Evolutionary conservation across 2,113 vertebrate species (phyloP).

Genomic region (Sinocyclocheilus rhinocerous): DNA sequence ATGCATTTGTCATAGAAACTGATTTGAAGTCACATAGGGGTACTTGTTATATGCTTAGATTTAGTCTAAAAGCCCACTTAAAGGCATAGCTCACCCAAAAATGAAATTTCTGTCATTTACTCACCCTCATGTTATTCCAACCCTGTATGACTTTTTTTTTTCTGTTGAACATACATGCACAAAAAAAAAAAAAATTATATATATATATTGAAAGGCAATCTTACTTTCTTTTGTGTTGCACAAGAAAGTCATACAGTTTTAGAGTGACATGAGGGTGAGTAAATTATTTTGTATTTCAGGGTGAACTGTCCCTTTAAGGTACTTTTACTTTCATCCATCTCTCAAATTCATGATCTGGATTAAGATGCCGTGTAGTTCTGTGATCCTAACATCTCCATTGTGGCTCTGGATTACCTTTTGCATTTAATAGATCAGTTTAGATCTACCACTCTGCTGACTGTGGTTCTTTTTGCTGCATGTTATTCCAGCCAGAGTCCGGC

Average conservation of each 20-base stretch:
- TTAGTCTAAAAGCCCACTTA: neutral
- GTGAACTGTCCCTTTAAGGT: neutral
- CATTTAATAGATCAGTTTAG: neutral
- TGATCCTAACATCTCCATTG: neutral
- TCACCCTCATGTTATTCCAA: neutral
- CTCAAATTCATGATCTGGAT: neutral
- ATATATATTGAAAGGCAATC: neutral
- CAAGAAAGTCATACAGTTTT: neutral
- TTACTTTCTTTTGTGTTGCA: neutral
- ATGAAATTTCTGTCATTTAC: neutral
- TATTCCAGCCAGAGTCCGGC: slow-evolving; percentile 46
- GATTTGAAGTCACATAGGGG: neutral
- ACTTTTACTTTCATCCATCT: neutral
- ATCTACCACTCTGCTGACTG: slow-evolving; percentile 1
- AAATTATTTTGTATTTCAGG: neutral
- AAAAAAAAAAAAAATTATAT: neutral
- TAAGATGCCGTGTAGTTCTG: neutral
- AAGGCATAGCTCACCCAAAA: neutral
- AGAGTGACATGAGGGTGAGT: neutral
- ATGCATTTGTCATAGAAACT: neutral
- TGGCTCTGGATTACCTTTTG: neutral
- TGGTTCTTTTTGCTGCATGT: slow-evolving; percentile 49
- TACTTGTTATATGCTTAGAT: neutral
- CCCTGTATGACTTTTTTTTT: neutral
- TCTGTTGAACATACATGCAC: neutral